Base-by-base conservation (phyloP, 2,113 vertebrate species). In the Ellobius talpinus region DNA sequence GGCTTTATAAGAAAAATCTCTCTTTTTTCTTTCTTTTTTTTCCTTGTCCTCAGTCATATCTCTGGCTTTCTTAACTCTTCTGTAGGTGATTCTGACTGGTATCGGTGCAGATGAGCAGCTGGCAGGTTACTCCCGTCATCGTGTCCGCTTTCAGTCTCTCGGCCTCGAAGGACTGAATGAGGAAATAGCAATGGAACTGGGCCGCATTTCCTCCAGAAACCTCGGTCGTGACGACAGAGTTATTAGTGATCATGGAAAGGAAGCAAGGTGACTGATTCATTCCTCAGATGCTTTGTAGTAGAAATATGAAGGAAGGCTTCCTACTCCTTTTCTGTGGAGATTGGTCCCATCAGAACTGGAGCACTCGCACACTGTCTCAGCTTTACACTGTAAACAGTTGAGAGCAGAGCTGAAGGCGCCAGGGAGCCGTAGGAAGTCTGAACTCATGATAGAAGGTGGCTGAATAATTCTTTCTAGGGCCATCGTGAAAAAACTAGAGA, bases 101-200 rank as follows among this genome's bases (percentile, higher is more conserved):
- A 99, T 99, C 1, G 99, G 99, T 86, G 99, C 99, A 14, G 99
- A 99, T 72, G 99, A 99, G 96, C 99, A 99, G 97, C 99, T 99
- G 29, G 99, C 99, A 1, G 99, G 99, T 1, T 99, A 99, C 96
- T 99, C 99, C 91, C 99, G 99, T 95, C 99, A 99, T 96, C 98
- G 99, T 52, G 97, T 98, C 72, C 97, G 98, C n/a, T 99, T 99
- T 91, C 98, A 98, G 87, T 98, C 47, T 31, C 94, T 97, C 0
- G 99, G 99, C 7, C 97, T 99, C 0, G 97, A 98, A 81, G 99
- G 99, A 3, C 98, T 99, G 88, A 98, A 98, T 94, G 97, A 99
- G 95, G 99, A 99, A 94, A 98, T 99, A 26, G 98, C 97, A 88
- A 99, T 99, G 99, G 99, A 99, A 95, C 96, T 99, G 47, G 97